Conservation (phyloP, 1,140 invertebrate genomes). For the Drosophila malerkotliana region DNA sequence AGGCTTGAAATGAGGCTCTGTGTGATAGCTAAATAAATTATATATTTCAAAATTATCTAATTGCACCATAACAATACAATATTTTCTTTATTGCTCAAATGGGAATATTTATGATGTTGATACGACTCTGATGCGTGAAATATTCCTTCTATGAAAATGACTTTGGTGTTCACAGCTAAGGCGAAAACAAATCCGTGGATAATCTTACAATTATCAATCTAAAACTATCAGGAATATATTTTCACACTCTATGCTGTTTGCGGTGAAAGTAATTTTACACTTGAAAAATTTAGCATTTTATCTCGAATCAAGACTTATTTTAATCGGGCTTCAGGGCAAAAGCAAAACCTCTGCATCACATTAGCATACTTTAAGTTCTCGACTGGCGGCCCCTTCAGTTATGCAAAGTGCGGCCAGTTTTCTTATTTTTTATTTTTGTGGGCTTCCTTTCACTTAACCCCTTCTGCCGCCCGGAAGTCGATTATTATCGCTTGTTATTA, state of each 20-base stretch:
- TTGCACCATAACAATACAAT: too few species aligned
- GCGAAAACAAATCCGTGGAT: neutral
- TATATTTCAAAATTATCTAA: too few species aligned
- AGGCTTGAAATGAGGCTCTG: too few species aligned
- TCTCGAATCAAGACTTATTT: slow-evolving; percentile 46
- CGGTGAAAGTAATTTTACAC: slow-evolving; percentile 63
- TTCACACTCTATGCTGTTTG: neutral
- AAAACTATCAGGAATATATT: neutral
- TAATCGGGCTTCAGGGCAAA: slow-evolving; percentile 2
- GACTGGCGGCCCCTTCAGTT: slow-evolving; percentile 51
- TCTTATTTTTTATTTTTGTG: slow-evolving; percentile 6
- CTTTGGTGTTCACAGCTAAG: neutral
- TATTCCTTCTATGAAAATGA: neutral
- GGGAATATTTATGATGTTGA: too few species aligned
- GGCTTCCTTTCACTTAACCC: slow-evolving; percentile 4
- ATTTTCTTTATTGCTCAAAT: too few species aligned
- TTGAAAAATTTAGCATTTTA: slow-evolving; percentile 69
- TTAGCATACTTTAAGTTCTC: slow-evolving; percentile 70
- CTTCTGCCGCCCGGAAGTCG: slow-evolving; percentile 70
- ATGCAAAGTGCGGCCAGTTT: slow-evolving; percentile 59
- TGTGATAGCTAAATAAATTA: too few species aligned
- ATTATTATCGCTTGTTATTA: slow-evolving; percentile 83
- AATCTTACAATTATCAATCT: neutral
- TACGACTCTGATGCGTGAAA: too few species aligned
- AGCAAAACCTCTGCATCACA: slow-evolving; percentile 55